These are phyloP conservation scores for Sphaeridia pumilis DNA, from an alignment of 2,888 invertebrate species.

Conservation along the genomic window DNA sequence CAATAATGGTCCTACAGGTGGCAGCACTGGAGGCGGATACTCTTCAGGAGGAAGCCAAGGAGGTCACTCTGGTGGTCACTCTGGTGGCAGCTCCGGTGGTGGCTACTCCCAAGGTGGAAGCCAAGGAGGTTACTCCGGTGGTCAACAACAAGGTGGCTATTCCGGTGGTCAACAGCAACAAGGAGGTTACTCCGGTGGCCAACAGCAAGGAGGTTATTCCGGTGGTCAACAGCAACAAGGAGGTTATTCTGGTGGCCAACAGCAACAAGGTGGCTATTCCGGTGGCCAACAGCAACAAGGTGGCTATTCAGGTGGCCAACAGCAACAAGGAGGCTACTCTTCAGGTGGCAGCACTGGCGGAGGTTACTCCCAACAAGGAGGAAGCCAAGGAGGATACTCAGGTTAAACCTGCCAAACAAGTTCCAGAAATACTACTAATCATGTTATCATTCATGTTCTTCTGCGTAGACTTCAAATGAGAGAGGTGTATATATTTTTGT, in stretches of 20 bases:
- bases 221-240: neutral
- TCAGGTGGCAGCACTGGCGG: neutral
- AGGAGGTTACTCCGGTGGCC: neutral
- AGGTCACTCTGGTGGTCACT: neutral
- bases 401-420: neutral
- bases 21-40: too few relatives aligned
- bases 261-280: neutral
- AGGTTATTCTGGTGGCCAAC: neutral
- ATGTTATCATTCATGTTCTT: neutral
- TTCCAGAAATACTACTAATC: neutral
- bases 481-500: neutral
- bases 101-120: neutral
- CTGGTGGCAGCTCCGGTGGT: too few relatives aligned
- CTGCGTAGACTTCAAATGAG: neutral
- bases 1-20: too few relatives aligned
- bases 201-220: neutral
- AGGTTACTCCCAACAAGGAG: neutral
- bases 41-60: neutral
- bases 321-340: conserved; percentile 1
- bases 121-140: conserved; percentile 1
- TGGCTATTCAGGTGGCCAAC: neutral
- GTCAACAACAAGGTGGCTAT: neutral
- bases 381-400: neutral
- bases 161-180: neutral
- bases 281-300: neutral